Evolutionary conservation across 30 jellyfish, hydroid and myxozoan genomes (phyloP).

Genomic region (Hydractinia echinata): DNA sequence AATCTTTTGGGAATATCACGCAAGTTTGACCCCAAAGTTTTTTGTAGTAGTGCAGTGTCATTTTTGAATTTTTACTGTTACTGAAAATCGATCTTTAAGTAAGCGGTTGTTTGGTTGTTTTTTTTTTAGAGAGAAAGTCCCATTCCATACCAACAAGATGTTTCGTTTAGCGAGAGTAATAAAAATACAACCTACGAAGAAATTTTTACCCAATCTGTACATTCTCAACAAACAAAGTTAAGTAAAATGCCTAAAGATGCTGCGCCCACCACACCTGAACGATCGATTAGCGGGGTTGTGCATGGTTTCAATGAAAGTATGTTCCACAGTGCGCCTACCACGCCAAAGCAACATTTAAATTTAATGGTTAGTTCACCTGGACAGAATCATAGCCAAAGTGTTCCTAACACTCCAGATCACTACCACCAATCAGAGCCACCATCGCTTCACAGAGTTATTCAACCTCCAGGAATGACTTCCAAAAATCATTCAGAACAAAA

Average conservation of each 20-base stretch:
- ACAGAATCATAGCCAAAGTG: conserved; percentile 24
- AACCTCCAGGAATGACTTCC: neutral
- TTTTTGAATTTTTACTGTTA: too few species aligned
- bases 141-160: neutral
- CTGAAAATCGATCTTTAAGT: neutral
- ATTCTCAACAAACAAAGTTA: too few species aligned
- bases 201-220: too few species aligned
- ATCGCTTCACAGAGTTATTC: conserved; percentile 6
- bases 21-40: too few species aligned
- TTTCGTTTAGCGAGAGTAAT: neutral
- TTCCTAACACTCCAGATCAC: conserved; percentile 46
- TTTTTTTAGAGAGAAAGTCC: conserved; percentile 17
- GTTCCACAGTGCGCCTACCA: conserved; percentile 46
- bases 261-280: conserved; percentile 15
- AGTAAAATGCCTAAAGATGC: neutral
- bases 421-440: conserved; percentile 12
- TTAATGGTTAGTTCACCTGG: neutral
- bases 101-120: neutral
- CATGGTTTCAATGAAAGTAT: neutral
- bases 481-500: conserved; percentile 10
- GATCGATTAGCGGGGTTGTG: conserved; percentile 8
- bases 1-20: too few species aligned
- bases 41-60: too few species aligned
- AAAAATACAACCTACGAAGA: too few species aligned
- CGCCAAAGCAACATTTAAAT: conserved; percentile 20